Percentiles rank a stretch among this genome's conserved stretches.
phyloP scores from a whole-genome alignment of 64 coral and sea anemone genomes.

The Actinia tenebrosa region DNA sequence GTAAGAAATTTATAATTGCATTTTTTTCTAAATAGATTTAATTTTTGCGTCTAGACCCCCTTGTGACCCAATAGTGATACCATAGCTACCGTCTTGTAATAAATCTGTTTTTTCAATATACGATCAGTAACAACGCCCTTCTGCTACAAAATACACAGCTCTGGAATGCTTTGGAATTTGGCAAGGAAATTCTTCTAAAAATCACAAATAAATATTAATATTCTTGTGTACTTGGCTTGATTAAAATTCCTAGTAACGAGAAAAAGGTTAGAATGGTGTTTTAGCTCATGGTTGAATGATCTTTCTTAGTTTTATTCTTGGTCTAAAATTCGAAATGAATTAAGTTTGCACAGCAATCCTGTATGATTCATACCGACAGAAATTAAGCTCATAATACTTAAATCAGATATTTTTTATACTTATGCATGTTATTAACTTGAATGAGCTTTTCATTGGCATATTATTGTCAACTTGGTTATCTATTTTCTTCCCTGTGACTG shows the following conservation, averaged over 20 bases:
- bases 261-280: background rate
- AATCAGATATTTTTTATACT: conserved; percentile 12
- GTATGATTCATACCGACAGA: background rate
- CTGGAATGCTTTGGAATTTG: background rate
- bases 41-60: conserved; percentile 14
- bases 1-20: background rate
- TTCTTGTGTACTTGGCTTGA: background rate
- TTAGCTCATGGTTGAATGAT: background rate
- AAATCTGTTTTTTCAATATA: background rate
- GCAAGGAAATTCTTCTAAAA: background rate
- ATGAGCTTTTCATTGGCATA: background rate
- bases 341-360: background rate
- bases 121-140: background rate
- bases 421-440: conserved; percentile 7
- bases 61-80: background rate
- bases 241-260: background rate
- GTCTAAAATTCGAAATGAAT: background rate
- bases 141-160: background rate
- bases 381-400: conserved; percentile 4
- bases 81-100: background rate
- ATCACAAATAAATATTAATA: background rate
- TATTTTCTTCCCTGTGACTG: background rate
- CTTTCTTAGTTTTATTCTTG: background rate
- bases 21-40: conserved; percentile 5
- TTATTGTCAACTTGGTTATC: conserved; percentile 6